phyloP scores from a whole-genome alignment of 2,888 invertebrate species.

The Drosophila histrio region DNA sequence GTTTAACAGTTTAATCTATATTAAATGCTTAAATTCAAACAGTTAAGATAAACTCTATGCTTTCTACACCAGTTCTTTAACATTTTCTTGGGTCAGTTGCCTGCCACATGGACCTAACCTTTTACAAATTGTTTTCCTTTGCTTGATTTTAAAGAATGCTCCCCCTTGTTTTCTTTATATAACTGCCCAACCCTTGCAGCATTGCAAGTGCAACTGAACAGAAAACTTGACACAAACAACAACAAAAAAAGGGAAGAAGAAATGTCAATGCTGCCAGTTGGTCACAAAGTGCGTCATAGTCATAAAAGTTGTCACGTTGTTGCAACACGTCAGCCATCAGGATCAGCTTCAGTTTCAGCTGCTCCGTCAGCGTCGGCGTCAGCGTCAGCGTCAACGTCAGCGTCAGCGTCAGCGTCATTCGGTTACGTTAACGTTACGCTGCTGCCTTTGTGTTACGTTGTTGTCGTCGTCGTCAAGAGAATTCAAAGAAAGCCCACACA shows the following conservation, averaged over 20 bases:
- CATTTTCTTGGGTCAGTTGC: conserved; percentile 4
- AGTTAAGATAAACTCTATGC: no score
- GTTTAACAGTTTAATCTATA: no score
- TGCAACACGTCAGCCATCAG: conserved; percentile 46
- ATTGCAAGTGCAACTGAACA: conserved; percentile 35
- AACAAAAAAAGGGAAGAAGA: background rate
- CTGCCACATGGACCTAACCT: conserved; percentile 18
- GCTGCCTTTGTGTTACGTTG: conserved; percentile 44
- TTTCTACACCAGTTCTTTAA: no score
- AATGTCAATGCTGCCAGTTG: conserved; percentile 41
- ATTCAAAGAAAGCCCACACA: conserved; percentile 77
- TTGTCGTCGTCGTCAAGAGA: background rate
- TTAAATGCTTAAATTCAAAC: no score
- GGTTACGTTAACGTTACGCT: conserved; percentile 52
- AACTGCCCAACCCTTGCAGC: conserved; percentile 29
- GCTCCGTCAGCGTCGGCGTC: conserved; percentile 7
- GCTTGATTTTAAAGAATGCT: background rate
- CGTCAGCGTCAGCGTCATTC: conserved; percentile 20
- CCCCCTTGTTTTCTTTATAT: conserved; percentile 17
- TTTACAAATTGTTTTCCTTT: background rate
- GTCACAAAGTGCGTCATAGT: conserved; percentile 59
- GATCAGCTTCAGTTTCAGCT: conserved; percentile 4
- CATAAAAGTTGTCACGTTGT: conserved; percentile 55
- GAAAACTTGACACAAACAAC: conserved; percentile 12
- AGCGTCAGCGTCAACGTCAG: conserved; percentile 14